Percentiles rank a stretch among this genome's conserved stretches.
phyloP scores from a whole-genome alignment of 64 coral and sea anemone species.

The Hydrozoanthus tunicans region DNA sequence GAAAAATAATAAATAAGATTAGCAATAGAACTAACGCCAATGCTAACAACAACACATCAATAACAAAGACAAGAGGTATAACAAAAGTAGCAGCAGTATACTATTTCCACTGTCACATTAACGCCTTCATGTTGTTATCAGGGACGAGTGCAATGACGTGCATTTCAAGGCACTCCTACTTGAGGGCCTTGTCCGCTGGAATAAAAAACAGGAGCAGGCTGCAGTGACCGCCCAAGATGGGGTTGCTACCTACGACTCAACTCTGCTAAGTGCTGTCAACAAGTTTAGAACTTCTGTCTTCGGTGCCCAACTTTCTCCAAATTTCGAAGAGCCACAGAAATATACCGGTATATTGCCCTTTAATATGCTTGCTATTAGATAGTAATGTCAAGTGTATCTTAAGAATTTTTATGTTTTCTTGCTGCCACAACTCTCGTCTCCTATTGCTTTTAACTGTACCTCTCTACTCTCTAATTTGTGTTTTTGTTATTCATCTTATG shows the following conservation, averaged over 20 bases:
- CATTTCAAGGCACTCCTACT: slow-evolving; percentile 47
- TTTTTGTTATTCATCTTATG: background rate
- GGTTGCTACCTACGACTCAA: background rate
- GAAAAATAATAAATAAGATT: background rate
- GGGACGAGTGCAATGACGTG: slow-evolving; percentile 37
- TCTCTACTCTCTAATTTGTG: no score
- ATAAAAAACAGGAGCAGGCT: background rate
- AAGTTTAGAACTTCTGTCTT: background rate
- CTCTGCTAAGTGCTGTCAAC: slow-evolving; percentile 10
- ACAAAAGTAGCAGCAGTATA: background rate
- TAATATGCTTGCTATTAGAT: background rate
- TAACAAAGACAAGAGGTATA: background rate
- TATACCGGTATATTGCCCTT: background rate
- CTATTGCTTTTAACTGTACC: background rate
- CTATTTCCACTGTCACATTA: background rate
- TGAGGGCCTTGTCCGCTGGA: slow-evolving; percentile 26
- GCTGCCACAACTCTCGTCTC: no score
- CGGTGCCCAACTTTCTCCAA: background rate
- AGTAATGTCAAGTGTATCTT: no score
- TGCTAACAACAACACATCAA: background rate
- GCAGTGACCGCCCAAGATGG: background rate
- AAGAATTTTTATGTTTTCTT: no score
- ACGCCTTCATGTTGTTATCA: background rate
- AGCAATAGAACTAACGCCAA: background rate
- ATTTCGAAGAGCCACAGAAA: background rate